phyloP scores from a whole-genome alignment of 1,140 invertebrate genomes.

The Cyclina sinensis region DNA sequence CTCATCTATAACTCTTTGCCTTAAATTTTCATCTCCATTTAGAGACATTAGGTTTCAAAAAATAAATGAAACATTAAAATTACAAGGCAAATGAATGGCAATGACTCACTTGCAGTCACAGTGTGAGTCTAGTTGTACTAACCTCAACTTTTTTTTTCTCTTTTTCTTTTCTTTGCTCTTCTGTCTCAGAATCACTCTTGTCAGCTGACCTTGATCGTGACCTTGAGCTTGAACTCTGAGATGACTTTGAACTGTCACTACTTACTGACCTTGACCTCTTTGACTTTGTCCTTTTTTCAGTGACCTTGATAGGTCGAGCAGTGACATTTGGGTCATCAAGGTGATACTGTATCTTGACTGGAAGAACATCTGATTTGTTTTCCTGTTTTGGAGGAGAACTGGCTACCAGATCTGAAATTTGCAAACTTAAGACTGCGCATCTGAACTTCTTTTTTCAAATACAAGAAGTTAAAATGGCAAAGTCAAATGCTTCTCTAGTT shows the following conservation, averaged over 20 bases:
- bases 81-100: no score
- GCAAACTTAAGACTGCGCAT: no score
- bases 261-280: constrained; percentile 58
- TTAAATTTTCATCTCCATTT: no score
- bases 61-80: no score
- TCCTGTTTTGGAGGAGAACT: constrained; percentile 36
- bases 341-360: constrained; percentile 65
- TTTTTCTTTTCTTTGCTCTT: constrained; percentile 58
- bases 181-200: constrained; percentile 13
- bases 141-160: constrained; percentile 69
- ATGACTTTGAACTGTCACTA: constrained; percentile 59
- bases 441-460: no score
- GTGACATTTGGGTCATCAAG: constrained; percentile 66
- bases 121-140: neutral
- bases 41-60: no score
- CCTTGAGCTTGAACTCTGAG: constrained; percentile 37
- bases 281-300: constrained; percentile 10
- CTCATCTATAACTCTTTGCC: no score
- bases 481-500: no score
- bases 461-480: no score
- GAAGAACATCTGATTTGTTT: constrained; percentile 59
- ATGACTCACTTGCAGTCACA: no score
- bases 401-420: neutral
- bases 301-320: constrained; percentile 51
- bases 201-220: constrained; percentile 37